These are phyloP conservation scores for Amorpha juglandis DNA, from an alignment of 2,888 invertebrate genomes.

Conservation along the genomic window DNA sequence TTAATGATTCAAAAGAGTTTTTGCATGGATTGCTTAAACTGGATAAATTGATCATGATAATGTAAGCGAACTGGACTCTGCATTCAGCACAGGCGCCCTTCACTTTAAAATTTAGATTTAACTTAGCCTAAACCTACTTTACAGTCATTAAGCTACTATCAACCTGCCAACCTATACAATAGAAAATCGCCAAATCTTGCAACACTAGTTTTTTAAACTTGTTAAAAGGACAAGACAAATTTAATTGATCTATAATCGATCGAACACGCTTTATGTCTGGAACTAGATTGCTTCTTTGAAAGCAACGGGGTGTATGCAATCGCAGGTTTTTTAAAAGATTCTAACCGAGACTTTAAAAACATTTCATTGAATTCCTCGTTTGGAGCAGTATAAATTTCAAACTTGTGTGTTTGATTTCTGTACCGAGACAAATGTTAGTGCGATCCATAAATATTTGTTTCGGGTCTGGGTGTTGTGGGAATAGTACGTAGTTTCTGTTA, in stretches of 20 bases:
- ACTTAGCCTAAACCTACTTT: slow-evolving; percentile 18
- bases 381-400: no score
- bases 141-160: not conserved
- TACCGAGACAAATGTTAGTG: no score
- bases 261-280: not conserved
- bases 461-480: no score
- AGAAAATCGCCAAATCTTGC: slow-evolving; percentile 2
- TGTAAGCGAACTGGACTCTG: not conserved
- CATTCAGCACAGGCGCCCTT: slow-evolving; percentile 5
- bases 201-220: not conserved
- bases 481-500: no score
- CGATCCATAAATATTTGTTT: no score
- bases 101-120: slow-evolving; percentile 11
- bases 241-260: not conserved
- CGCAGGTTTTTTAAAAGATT: not conserved
- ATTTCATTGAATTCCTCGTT: no score
- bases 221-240: not conserved
- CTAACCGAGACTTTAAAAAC: no score
- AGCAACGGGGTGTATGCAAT: not conserved
- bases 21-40: slow-evolving; percentile 14
- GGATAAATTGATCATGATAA: not conserved
- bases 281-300: not conserved
- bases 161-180: not conserved
- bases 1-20: slow-evolving; percentile 1
- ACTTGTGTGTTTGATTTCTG: no score